A percentile compares a stretch with the other conserved stretches of the same genome.
Conservation (phyloP, 2,797 vertebrate species). For the Xiphorhynchus erythropygius region DNA sequence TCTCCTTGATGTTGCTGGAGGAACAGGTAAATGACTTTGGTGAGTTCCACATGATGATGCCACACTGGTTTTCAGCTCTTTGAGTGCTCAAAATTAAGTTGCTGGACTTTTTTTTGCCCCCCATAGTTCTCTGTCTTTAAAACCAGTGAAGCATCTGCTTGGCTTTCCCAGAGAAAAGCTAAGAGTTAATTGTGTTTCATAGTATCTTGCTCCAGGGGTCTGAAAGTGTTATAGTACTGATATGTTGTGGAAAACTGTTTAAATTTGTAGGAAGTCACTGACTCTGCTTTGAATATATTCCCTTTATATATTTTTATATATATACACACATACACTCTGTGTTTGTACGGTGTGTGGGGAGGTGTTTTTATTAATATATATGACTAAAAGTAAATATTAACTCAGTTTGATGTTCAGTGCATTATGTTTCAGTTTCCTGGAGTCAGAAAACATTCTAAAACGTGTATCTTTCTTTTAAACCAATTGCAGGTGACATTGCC, state of each 20-base stretch:
- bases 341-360: background rate
- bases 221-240: background rate
- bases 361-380: background rate
- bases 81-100: background rate
- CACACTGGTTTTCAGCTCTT: background rate
- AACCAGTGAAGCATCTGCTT: background rate
- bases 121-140: background rate
- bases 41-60: background rate
- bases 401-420: background rate
- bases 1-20: constrained; percentile 92
- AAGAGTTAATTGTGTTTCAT: background rate
- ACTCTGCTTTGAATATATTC: background rate
- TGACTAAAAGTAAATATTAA: background rate
- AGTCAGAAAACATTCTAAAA: background rate
- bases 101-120: fast-evolving
- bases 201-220: background rate
- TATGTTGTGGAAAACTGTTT: background rate
- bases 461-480: background rate
- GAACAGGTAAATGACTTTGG: constrained; percentile 84
- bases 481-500: constrained; percentile 88
- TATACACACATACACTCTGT: background rate
- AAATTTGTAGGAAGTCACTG: background rate
- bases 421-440: background rate
- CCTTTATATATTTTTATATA: background rate
- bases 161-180: background rate